Evolutionary conservation across 2,888 invertebrate genomes (phyloP), one percentile per base, ranked within the genome.

Genomic region (Tigriopus californicus): DNA sequence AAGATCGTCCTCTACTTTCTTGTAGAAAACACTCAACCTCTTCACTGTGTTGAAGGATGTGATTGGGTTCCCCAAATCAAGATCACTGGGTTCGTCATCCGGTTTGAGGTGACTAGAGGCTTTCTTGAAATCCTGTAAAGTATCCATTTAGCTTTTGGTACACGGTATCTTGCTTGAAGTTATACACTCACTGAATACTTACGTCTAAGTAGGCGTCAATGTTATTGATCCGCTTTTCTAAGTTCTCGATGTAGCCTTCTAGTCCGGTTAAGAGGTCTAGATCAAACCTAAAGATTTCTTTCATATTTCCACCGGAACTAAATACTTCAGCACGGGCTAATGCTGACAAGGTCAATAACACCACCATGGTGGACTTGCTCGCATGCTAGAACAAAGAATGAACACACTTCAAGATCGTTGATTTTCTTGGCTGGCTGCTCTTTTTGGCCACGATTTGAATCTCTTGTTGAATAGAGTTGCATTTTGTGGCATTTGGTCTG

Each of bases 41-140:
- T 67, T 67, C 61, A 69, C 63, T 20, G 69, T 63, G 51, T 69
- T 69, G 60, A 65, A 69, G n/a, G 68, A 67, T 48, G 67, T 65
- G 11, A 69, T 61, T 2, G 69, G 68, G 63, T 69, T 68, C 1
- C 64, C 67, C 18, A 65, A 63, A 22, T 65, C 61, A 40, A 11
- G 33, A 15, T 63, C 63, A 13, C 53, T 60, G 13, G 62, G 63
- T 2, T 60, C 61, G 13, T 53, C 61, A 24, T 62, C 64, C 10
- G 53, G 6, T 47, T 11, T 47, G 47, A 33, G 4, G 33, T 33
- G 33, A 33, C 33, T 33, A 33, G 33, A 5, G 33, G 33, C 33
- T 33, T 33, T 33, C 8, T 33, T 33, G 33, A 33, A 33, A 5
- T 33, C 33, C 33, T 33, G 33, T 5, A 33, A 33, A 5, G 33